These are phyloP conservation scores for Corythoichthys haematopterus DNA, from an alignment of 2,113 vertebrate genomes.

Conservation along the genomic window DNA sequence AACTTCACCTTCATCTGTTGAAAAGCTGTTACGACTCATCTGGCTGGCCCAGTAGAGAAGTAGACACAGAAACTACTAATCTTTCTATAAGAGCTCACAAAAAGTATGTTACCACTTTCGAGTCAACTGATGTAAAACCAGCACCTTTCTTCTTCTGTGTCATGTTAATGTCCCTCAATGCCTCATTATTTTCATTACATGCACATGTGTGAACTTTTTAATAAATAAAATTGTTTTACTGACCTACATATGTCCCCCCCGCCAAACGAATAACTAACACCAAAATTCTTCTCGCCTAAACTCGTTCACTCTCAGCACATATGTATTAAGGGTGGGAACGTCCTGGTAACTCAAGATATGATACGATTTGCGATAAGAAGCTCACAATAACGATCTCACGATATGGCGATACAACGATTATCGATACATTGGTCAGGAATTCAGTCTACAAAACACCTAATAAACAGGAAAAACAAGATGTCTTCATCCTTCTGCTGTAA, in stretches of 20 bases:
- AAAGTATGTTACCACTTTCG: neutral
- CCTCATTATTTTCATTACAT: neutral
- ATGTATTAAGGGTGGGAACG: too few species aligned
- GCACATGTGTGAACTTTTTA: neutral
- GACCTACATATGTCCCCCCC: neutral
- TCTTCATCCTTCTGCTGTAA: too few species aligned
- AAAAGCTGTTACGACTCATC: conserved; percentile 22
- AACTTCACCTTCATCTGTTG: conserved; percentile 7
- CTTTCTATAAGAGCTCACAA: conserved; percentile 11
- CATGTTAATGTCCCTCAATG: conserved; percentile 2
- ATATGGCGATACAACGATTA: too few species aligned
- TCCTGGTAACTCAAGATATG: too few species aligned
- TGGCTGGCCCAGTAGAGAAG: conserved; percentile 34
- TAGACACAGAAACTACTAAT: neutral
- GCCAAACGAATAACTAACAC: too few species aligned
- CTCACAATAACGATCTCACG: too few species aligned
- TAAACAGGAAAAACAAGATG: too few species aligned
- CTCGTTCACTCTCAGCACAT: too few species aligned
- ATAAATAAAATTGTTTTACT: neutral
- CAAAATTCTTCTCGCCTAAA: too few species aligned
- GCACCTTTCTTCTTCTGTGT: conserved; percentile 7
- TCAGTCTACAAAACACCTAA: too few species aligned
- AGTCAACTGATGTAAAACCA: conserved; percentile 9
- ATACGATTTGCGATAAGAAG: too few species aligned
- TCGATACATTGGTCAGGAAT: too few species aligned